Evolutionary conservation across 2,888 invertebrate species (phyloP), one percentile per base, ranked within the genome.

Genomic region (Chrysolina haemoptera): DNA sequence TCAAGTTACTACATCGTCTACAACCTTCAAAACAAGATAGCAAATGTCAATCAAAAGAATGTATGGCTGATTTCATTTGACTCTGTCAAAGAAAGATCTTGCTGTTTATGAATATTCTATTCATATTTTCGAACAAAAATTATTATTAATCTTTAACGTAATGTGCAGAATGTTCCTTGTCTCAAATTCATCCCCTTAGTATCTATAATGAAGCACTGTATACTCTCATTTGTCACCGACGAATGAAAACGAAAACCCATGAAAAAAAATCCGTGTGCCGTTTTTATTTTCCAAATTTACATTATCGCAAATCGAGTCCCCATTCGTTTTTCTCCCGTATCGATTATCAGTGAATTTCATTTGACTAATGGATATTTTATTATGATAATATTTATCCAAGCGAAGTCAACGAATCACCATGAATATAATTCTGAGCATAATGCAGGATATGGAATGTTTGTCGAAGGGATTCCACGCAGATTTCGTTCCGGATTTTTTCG

Each of bases 281-380:
- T 14, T 59, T 35, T 35, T 8, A 59, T 59, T 35, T 27, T 59
- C n/a, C 27, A n/a, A 59, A 59, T 59, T 59, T 59, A n/a, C 59
- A 59, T 59, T 16, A 14, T 59, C 14, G n/a, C 35, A n/a, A 59
- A 59, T 27, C 27, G 27, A 59, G 16, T 1, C 59, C n/a, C 6
- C 59, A 8, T 59, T 22, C 35, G 11, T n/a, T n/a, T 59, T 35
- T 27, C 59, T 12, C 16, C 22, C 4, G 9, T 59, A 59, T 59
- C 59, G 27, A 59, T 59, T 14, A 59, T 35, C 59, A 14, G n/a
- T 8, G 59, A 0, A 59, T 27, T 59, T 59, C 16, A 59, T 59
- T 59, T 59, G 59, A 59, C 59, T 59, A 59, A 59, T 59, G 59
- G 59, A 59, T 59, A 59, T 59, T 59, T 59, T 59, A 59, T 59